Evolutionary conservation across 2,797 vertebrate genomes (phyloP).

Genomic region (Acanthurus lineatus): DNA sequence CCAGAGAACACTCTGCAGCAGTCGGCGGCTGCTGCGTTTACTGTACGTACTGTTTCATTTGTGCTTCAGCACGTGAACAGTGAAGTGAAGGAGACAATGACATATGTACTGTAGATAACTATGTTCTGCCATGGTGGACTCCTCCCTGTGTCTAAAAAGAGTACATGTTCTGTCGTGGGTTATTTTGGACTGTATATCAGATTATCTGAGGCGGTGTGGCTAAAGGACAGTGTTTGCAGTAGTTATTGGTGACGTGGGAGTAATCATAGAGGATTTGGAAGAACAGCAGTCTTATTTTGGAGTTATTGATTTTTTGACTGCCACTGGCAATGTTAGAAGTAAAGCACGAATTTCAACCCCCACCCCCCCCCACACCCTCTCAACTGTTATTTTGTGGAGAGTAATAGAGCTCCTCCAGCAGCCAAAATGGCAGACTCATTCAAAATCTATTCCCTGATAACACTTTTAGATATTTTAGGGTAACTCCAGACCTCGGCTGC

Average conservation of each 20-base stretch:
- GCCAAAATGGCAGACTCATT: constrained; percentile 46
- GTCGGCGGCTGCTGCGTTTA: constrained; percentile 46
- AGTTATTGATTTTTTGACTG: constrained; percentile 70
- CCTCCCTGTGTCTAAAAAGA: constrained; percentile 19
- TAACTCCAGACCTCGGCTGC: constrained; percentile 63
- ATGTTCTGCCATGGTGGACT: constrained; percentile 45
- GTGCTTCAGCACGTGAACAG: constrained; percentile 45
- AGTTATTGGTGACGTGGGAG: constrained; percentile 66
- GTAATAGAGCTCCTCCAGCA: constrained; percentile 55
- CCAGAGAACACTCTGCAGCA: constrained; percentile 42
- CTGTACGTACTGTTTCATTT: constrained; percentile 38
- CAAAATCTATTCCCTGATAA: constrained; percentile 52
- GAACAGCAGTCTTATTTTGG: constrained; percentile 74
- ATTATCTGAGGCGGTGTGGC: constrained; percentile 31
- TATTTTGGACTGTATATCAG: constrained; percentile 43
- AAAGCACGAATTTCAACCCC: constrained; percentile 55
- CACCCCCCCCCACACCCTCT: not conserved
- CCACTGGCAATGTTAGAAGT: constrained; percentile 63
- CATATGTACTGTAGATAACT: constrained; percentile 56
- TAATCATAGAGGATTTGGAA: constrained; percentile 70
- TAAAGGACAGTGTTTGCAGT: constrained; percentile 57
- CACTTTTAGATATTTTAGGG: constrained; percentile 63
- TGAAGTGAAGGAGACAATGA: constrained; percentile 32
- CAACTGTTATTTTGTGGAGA: constrained; percentile 31
- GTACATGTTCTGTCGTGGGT: constrained; percentile 32